Base-by-base conservation (phyloP, 1,140 invertebrate species). In the Diabrotica undecimpunctata region DNA sequence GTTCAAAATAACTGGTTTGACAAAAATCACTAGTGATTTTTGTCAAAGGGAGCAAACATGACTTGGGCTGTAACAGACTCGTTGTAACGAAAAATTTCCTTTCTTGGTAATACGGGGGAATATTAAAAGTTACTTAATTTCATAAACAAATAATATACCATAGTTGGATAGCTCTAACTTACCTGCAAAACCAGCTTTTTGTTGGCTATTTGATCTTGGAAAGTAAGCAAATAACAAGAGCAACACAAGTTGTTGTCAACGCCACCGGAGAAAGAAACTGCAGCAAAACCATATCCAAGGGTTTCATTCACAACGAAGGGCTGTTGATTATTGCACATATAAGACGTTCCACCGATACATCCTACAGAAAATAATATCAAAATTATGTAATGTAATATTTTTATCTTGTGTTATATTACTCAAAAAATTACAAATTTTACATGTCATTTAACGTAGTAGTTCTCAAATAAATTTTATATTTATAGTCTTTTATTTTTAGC, bases 231-330 rank as follows among this genome's bases (percentile, higher is more conserved):
- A 11, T 66, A 53, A 60, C 68, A 70, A 36, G 58, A 12, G 37
- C 68, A 59, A 39, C 68, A 70, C 13, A 63, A n/a, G 46, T 59
- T 64, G 46, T 38, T 62, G 35, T 70, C 68, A 8, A 36, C 39
- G 65, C 65, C 68, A 58, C 68, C 68, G 38, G 57, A 58, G 59
- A 70, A 70, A 3, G 68, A 70, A 54, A 55, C 68, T 51, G 68
- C 68, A 50, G 62, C 68, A 51, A 69, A 69, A 13, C 68, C 68
- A 52, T 66, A 70, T 38, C 65, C 65, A 36, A 66, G 13, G 12
- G 55, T 54, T 2, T 61, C 54, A 52, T 61, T 69, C 14, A 66
- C 67, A 11, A 54, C 67, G 46, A 64, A 66, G 6, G 67, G 67
- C 60, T 69, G 67, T 36, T 66, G 65, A 38, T 66, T 61, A 46